Base-by-base conservation (phyloP, 2,888 invertebrate species). In the Herminia tarsipennalis region DNA sequence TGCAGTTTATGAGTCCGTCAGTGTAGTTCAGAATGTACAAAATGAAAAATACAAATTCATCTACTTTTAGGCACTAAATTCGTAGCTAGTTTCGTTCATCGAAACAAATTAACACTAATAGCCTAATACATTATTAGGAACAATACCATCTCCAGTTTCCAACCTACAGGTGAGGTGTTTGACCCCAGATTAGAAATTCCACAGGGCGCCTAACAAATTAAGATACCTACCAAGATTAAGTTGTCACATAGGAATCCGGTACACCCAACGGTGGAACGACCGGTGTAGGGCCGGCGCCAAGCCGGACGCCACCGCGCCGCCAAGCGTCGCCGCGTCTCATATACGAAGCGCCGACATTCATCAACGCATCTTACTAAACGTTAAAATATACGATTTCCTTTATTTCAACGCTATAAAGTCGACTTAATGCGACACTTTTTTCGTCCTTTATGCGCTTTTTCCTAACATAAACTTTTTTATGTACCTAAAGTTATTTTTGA, bases 181-280 rank as follows among this genome's bases (percentile, higher is more conserved):
- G 86, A 83, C 86, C 87, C 78, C 68, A 70, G 70, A 66, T 70
- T 78, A 78, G 79, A 79, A 64, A 78, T 82, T 70, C 67, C 70
- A 50, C 56, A 50, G 55, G 79, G 76, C 83, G 78, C 76, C 77
- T 64, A 74, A 83, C 81, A 82, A 84, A 86, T 86, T 83, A 76
- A 65, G 66, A 75, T 64, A 75, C 51, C 49, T 64, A 75, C 51
- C 49, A 49, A 77, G 81, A 83, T 87, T 82, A 85, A 82, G 54
- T 66, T 80, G 83, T 81, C 81, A 66, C 59, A 41, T 52, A 66
- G 73, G 80, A 78, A 85, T 86, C 73, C 66, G 61, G 68, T 54
- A 52, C 51, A 44, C 50, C 45, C 47, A 28, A 33, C 63, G 43
- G 70, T 55, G 69, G 70, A 73, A 70, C 66, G 70, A 71, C 67